These are phyloP conservation scores for Trichosurus vulpecula DNA, from an alignment of 2,797 vertebrate genomes.

Conservation along the genomic window DNA sequence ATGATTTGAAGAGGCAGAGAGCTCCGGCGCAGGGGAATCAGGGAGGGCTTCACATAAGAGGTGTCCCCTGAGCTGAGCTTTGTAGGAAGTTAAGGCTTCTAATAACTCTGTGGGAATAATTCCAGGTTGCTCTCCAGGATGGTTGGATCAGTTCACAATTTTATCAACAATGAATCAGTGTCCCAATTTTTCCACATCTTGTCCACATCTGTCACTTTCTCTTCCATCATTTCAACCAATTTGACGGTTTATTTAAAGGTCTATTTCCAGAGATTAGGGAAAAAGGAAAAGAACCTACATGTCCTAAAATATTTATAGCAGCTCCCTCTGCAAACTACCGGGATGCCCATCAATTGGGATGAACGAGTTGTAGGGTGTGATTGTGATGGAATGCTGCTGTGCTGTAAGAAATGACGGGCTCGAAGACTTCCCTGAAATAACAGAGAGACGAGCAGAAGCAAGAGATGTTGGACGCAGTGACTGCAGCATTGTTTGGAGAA, in stretches of 20 bases:
- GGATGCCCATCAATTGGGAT: too few relatives aligned
- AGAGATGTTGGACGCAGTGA: accelerated
- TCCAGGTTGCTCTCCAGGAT: background rate
- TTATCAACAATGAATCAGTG: background rate
- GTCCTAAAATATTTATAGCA: background rate
- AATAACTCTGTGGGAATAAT: background rate
- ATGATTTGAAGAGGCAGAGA: background rate
- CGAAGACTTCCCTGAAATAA: background rate
- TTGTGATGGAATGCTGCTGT: background rate
- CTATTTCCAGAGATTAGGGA: background rate
- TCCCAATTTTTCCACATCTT: background rate
- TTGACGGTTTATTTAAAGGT: background rate
- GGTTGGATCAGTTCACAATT: background rate
- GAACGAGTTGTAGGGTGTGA: background rate
- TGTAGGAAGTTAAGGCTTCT: background rate
- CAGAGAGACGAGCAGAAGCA: background rate
- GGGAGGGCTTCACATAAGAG: background rate
- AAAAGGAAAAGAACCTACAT: too few relatives aligned
- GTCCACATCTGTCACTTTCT: background rate
- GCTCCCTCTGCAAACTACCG: background rate
- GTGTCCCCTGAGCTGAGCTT: background rate
- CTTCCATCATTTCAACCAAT: too few relatives aligned
- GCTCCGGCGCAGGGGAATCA: too few relatives aligned
- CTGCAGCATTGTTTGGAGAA: too few relatives aligned
- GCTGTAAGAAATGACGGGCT: background rate